These are phyloP conservation scores for Bos taurus DNA, from an alignment of 2,113 vertebrate species.

Conservation along the genomic window DNA sequence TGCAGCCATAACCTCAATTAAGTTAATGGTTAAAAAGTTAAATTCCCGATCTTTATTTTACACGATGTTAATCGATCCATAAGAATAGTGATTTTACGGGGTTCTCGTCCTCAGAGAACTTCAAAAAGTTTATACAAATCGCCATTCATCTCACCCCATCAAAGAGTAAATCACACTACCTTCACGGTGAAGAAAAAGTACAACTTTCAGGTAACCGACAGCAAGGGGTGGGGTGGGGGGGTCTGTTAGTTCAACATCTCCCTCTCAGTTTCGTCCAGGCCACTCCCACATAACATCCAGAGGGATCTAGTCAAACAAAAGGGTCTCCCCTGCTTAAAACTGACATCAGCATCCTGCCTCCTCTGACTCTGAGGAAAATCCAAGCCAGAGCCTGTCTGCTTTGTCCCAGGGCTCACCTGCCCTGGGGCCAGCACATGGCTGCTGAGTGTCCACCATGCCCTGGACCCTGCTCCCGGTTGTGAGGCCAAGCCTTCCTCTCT, in stretches of 20 bases:
- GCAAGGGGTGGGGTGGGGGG: no score
- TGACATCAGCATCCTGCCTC: background rate
- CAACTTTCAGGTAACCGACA: background rate
- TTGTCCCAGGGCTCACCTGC: no score
- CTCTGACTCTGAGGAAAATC: background rate
- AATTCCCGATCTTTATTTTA: background rate
- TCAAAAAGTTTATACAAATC: background rate
- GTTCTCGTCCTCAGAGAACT: background rate
- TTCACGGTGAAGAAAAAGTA: background rate
- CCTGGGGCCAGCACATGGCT: no score
- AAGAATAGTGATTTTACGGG: background rate
- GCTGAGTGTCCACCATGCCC: rapidly evolving
- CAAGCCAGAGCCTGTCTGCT: background rate
- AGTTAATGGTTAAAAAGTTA: background rate
- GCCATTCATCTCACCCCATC: background rate
- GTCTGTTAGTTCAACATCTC: background rate
- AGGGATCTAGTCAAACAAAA: background rate
- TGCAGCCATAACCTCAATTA: background rate
- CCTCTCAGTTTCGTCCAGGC: background rate
- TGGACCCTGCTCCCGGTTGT: no score
- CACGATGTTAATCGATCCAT: background rate
- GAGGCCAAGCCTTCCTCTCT: background rate
- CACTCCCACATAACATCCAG: background rate
- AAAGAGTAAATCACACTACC: background rate
- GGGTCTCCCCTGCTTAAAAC: background rate